Evolutionary conservation across 2,888 invertebrate species (phyloP).

Genomic region (Drosophila rubida): DNA sequence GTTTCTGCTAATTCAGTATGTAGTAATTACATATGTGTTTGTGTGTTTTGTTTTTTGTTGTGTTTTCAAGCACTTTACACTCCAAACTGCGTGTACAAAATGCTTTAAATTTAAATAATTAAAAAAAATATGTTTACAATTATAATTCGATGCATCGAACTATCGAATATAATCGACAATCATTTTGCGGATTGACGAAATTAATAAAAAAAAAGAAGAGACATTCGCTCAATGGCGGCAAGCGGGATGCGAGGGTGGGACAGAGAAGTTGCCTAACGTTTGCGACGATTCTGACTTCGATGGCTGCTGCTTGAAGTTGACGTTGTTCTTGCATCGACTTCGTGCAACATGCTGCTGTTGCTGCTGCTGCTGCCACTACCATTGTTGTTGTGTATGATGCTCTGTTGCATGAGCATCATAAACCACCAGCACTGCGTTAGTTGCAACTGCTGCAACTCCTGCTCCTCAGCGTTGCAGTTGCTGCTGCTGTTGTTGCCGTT

Average conservation of each 20-base stretch:
- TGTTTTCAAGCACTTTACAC: constrained; percentile 57
- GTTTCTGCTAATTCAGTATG: constrained; percentile 21
- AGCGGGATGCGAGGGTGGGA: constrained; percentile 8
- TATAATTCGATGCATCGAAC: constrained; percentile 41
- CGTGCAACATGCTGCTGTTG: constrained; percentile 15
- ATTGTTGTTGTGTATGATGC: constrained; percentile 59
- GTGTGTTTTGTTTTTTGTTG: constrained; percentile 10
- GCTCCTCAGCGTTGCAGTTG: constrained; percentile 35
- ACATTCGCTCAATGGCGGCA: neutral
- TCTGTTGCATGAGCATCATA: constrained; percentile 83
- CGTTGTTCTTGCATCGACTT: constrained; percentile 8
- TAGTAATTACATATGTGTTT: constrained; percentile 39
- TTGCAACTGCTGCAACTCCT: constrained; percentile 68
- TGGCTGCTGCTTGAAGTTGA: constrained; percentile 29
- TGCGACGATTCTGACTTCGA: constrained; percentile 43
- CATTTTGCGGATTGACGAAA: constrained; percentile 16
- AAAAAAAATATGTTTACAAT: constrained; percentile 22
- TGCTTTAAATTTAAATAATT: constrained; percentile 44
- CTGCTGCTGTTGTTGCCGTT: constrained; percentile 39
- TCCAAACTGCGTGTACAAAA: constrained; percentile 58
- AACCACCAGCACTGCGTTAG: constrained; percentile 83
- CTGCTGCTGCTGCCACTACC: neutral
- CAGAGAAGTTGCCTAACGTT: constrained; percentile 37
- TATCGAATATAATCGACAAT: constrained; percentile 33
- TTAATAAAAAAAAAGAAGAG: constrained; percentile 17